Conservation (phyloP, 30 jellyfish, hydroid and myxozoan genomes). For the Cassiopea xamachana region DNA sequence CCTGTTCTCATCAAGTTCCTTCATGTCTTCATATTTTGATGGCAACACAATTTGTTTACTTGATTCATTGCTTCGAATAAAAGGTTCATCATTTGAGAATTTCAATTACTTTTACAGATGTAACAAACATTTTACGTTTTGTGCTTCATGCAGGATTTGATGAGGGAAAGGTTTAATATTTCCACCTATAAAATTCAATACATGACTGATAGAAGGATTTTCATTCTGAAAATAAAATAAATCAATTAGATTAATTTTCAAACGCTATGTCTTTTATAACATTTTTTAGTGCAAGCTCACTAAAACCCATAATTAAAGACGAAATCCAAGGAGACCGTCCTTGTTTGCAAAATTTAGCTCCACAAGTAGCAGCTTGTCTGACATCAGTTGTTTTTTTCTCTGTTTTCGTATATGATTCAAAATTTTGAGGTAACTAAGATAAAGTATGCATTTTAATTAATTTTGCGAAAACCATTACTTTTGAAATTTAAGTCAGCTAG, state of each 20-base stretch:
- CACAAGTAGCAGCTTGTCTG: constrained; percentile 27
- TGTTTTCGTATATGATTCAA: neutral
- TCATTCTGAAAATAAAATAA: neutral
- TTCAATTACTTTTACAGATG: neutral
- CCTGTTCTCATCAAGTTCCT: constrained; percentile 42
- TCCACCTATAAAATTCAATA: neutral
- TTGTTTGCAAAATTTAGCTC: neutral
- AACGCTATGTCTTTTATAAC: neutral
- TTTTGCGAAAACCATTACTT: constrained; percentile 36
- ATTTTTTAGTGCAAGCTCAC: neutral
- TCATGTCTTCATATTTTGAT: constrained; percentile 5
- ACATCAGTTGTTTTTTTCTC: neutral
- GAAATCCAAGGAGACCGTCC: neutral
- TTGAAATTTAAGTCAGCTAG: constrained; percentile 38
- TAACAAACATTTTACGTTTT: constrained; percentile 1
- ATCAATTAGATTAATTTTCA: neutral
- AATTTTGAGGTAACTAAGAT: constrained; percentile 22
- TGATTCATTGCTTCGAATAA: neutral
- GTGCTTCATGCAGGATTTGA: neutral
- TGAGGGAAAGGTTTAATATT: neutral
- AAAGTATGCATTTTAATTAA: constrained; percentile 27
- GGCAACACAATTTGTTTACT: constrained; percentile 52
- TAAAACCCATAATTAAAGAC: neutral
- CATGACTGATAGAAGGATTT: neutral
- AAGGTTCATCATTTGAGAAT: neutral